phyloP scores from a whole-genome alignment of 2,888 invertebrate species.

The Scelioninae gen. 2 region DNA sequence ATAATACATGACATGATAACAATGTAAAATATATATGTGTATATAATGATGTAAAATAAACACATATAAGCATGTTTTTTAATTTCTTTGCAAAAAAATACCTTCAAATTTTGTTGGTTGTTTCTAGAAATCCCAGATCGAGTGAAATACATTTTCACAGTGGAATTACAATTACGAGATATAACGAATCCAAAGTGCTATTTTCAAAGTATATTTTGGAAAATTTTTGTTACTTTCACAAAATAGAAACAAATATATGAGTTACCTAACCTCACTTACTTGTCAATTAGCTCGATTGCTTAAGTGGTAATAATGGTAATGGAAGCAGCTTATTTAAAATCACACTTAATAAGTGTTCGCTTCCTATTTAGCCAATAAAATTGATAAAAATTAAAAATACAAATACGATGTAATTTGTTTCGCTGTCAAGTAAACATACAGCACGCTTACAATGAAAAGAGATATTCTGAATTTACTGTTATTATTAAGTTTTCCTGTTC shows the following conservation, averaged over 20 bases:
- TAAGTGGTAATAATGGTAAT: conserved; percentile 33
- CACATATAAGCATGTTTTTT: too few relatives aligned
- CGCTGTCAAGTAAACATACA: not conserved
- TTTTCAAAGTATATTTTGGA: conserved; percentile 3
- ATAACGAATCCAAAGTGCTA: conserved; percentile 6
- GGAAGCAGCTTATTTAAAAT: conserved; percentile 17
- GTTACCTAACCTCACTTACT: conserved; percentile 51
- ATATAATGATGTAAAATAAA: too few relatives aligned
- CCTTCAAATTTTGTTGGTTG: conserved; percentile 22
- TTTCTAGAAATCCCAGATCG: conserved; percentile 37
- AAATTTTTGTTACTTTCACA: conserved; percentile 5
- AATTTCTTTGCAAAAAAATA: conserved; percentile 20
- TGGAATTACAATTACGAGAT: not conserved
- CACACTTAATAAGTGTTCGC: not conserved
- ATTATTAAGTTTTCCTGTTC: too few relatives aligned
- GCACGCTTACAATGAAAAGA: too few relatives aligned
- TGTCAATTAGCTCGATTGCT: conserved; percentile 33
- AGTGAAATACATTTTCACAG: conserved; percentile 34
- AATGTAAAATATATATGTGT: too few relatives aligned
- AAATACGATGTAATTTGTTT: not conserved
- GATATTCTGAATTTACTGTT: too few relatives aligned
- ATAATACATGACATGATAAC: too few relatives aligned
- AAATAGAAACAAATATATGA: conserved; percentile 22
- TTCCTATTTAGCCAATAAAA: conserved; percentile 7
- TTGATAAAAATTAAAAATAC: not conserved